A percentile compares a stretch with the other conserved stretches of the same genome.
phyloP scores from a whole-genome alignment of 2,113 vertebrate species.

The Phodopus roborovskii region DNA sequence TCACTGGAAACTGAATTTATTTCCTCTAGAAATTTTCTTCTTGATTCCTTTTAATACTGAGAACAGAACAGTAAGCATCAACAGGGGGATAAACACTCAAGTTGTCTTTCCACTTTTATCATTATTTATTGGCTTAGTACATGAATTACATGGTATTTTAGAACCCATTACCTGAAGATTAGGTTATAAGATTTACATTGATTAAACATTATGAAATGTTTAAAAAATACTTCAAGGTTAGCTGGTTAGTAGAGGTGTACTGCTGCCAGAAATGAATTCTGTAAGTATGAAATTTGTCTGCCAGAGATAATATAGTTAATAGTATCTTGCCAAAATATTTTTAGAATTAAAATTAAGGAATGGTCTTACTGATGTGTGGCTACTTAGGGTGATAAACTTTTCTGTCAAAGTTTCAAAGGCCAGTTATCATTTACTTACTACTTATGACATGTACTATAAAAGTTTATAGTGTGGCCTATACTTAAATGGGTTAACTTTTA shows the following conservation, averaged over 20 bases:
- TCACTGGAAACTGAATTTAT: slow-evolving; percentile 31
- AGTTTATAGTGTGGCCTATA: not conserved
- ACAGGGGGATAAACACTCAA: not conserved
- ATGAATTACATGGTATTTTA: slow-evolving; percentile 43
- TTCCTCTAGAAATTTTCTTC: not conserved
- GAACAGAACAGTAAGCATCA: not conserved
- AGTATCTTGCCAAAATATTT: slow-evolving; percentile 59
- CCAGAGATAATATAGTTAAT: slow-evolving; percentile 68
- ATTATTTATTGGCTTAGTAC: slow-evolving; percentile 29
- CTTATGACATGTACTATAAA: not conserved
- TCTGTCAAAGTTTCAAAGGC: slow-evolving; percentile 34
- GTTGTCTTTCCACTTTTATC: slow-evolving; percentile 29
- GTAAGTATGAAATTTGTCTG: slow-evolving; percentile 19
- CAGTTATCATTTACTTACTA: not conserved
- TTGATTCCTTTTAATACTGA: slow-evolving; percentile 18
- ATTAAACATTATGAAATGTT: slow-evolving; percentile 6
- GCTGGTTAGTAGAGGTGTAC: not conserved
- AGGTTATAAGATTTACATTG: slow-evolving; percentile 47
- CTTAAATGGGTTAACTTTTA: slow-evolving; percentile 36
- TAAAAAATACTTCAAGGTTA: not conserved
- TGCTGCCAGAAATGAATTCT: slow-evolving; percentile 19
- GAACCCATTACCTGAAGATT: slow-evolving; percentile 1
- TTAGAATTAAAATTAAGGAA: slow-evolving; percentile 54
- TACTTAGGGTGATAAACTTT: slow-evolving; percentile 12
- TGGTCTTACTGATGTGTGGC: slow-evolving; percentile 31